Base-by-base conservation (phyloP, 2,113 vertebrate genomes). In the Aldabrachelys gigantea region DNA sequence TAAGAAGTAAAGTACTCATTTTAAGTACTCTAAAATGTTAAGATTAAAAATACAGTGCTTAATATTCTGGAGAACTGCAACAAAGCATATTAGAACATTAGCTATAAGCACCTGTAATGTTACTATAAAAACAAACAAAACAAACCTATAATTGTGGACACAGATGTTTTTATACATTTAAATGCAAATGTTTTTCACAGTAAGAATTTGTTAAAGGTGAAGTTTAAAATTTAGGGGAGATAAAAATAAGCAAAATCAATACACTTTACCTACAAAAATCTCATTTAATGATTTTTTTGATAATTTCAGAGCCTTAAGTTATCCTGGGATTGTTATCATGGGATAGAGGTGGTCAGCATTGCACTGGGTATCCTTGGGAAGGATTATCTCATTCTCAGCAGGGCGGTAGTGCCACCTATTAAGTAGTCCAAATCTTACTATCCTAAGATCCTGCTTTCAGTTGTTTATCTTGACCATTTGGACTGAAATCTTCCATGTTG, bases 1-100 rank as follows among this genome's bases (percentile, higher is more conserved):
- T 97, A 96, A 84, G 57, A 72, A 87, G n/a, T 88, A 93, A 91
- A 96, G 81, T 95, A 95, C 91, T 97, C 87, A 92, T 94, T 94
- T 97, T 97, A 92, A 94, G 88, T 88, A 85, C 92, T 96, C 47
- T 78, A 96, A 97, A 97, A 97, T 94, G 95, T 94, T 96, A 97
- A 98, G 91, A 95, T 96, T 96, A 82, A 97, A 97, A 98, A 97
- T 89, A 97, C 38, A 82, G 93, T 97, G 86, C 82, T 97, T 97
- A 95, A 86, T n/a, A 27, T 96, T 93, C 81, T 95, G 53, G 31
- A 22, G 88, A 95, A 96, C 91, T 97, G 88, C 88, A 97, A 62
- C 90, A 94, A 95, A 72, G 84, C 78, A 89, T 95, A 91, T 27
- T 35, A 82, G 75, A 95, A 94, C 95, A 84, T 94, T 88, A 89